A percentile compares a stretch with the other conserved stretches of the same genome.
Conservation (phyloP, 2,113 vertebrate species). For the Microcebus tavaratra region DNA sequence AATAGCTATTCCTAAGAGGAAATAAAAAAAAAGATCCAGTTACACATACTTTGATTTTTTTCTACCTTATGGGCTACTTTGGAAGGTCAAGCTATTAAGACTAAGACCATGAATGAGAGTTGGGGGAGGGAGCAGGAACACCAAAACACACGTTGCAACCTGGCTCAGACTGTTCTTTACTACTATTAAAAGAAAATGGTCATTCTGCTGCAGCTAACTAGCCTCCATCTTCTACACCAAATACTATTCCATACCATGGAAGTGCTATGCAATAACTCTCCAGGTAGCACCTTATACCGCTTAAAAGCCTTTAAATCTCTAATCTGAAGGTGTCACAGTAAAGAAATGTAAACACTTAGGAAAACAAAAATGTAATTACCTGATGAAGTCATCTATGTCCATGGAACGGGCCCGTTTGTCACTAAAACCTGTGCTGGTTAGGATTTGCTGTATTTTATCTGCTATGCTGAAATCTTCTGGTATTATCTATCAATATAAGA, state of each 20-base stretch:
- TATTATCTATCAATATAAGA: slow-evolving; percentile 88
- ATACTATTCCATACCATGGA: slow-evolving; percentile 68
- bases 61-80: neutral
- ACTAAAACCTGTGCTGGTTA: slow-evolving; percentile 90
- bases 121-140: neutral
- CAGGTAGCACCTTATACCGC: slow-evolving; percentile 67
- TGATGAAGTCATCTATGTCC: slow-evolving; percentile 98
- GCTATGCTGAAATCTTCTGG: slow-evolving; percentile 94
- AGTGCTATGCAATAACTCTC: slow-evolving; percentile 74
- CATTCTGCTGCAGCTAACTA: slow-evolving; percentile 66
- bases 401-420: slow-evolving; percentile 95
- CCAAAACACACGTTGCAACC: neutral
- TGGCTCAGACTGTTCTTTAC: slow-evolving; percentile 71
- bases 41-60: neutral
- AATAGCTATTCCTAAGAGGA: neutral
- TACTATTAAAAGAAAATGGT: slow-evolving; percentile 24
- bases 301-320: slow-evolving; percentile 73
- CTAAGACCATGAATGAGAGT: neutral
- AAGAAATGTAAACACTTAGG: slow-evolving; percentile 65
- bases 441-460: slow-evolving; percentile 91
- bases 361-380: slow-evolving; percentile 85
- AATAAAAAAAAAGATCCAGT: neutral
- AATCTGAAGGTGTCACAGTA: slow-evolving; percentile 57
- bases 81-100: neutral
- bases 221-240: slow-evolving; percentile 69